Evolutionary conservation across 2,797 vertebrate species (phyloP), one percentile per base, ranked within the genome.

Genomic region (Gadopsis marmoratus): DNA sequence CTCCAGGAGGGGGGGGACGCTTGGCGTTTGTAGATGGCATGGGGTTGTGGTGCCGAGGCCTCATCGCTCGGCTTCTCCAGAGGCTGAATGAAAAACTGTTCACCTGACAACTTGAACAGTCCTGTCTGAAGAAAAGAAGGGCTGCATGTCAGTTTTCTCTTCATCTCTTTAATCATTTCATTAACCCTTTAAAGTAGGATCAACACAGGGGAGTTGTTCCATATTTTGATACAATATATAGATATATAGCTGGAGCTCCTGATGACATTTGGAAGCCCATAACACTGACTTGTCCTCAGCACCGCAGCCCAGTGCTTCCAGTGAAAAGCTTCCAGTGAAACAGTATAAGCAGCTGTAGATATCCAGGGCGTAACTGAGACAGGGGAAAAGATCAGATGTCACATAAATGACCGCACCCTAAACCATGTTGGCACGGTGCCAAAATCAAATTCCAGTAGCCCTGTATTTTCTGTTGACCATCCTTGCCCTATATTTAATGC

Each of bases 51-150:
- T 0, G 73, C 78, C 0, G 92, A 92, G 31, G 65, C 43, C 0
- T 89, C 91, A 53, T 76, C 62, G 16, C 31, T 83, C 0, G 73
- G 74, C 26, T 80, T 76, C 23, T 95, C 81, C 88, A 98, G 86
- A 0, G 98, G 98, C 56, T 97, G 96, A 9, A 99, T 99, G 73
- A 99, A 97, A 85, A 97, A 98, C 87, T 99, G 97, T 66, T 98
- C 95, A 0, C 94, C 62, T 9, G 95, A 96, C 47, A 99, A 92
- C 88, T 77, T 96, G 78, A 99, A 99, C 82, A 98, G 89, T 0
- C 98, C 98, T 83, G 94, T 97, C 98, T 99, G 76, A 61, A 82
- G 54, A 85, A 78, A 55, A 66, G 21, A 54, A 55, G 1, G 3
- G 12, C 3, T 13, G 16, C 1, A 21, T 16, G 59, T 79, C 29